Evolutionary conservation across 2,888 invertebrate genomes (phyloP), one percentile per base, ranked within the genome.

Genomic region (Drosophila kambysellisi): DNA sequence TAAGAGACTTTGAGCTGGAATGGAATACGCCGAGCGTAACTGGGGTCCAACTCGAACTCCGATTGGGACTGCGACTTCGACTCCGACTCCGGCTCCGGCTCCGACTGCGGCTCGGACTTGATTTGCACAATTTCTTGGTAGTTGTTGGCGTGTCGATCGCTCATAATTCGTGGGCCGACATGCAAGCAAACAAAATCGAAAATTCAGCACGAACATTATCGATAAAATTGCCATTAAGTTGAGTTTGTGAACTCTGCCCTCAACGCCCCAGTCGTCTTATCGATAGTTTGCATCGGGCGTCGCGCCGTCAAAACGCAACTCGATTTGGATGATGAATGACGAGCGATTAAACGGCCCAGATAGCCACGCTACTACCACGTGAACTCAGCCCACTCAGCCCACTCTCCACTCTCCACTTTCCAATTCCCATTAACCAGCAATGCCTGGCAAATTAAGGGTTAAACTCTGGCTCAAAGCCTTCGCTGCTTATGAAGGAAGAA

Each of bases 211-310:
- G 91, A 91, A 91, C 91, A 91, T 83, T 91, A 91, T 91, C 91
- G 91, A 91, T 91, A 91, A 91, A 91, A 91, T 91, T 90, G 85
- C 88, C 90, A 91, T 91, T 91, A 91, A 90, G 88, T 80, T 74
- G 73, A 64, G 72, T 80, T 71, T 72, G 68, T 76, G 73, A 80
- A 75, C 60, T 63, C 74, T 51, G 65, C 37, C 75, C 57, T 32
- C 57, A 37, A 50, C 57, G 63, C 46, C 70, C 70, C 51, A 53
- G 29, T 17, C 32, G 69, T 76, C 91, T 92, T 91, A 91, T 91
- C 92, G 89, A 91, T 91, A 90, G 87, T 82, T 87, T 79, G 67
- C 82, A 87, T 87, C 87, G 83, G 73, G 48, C 56, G 74, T 73
- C 73, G 74, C 77, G 76, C 73, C 76, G 72, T 65, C 70, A 52